Conservation (phyloP, 2,113 vertebrate species). For the Solea senegalensis region DNA sequence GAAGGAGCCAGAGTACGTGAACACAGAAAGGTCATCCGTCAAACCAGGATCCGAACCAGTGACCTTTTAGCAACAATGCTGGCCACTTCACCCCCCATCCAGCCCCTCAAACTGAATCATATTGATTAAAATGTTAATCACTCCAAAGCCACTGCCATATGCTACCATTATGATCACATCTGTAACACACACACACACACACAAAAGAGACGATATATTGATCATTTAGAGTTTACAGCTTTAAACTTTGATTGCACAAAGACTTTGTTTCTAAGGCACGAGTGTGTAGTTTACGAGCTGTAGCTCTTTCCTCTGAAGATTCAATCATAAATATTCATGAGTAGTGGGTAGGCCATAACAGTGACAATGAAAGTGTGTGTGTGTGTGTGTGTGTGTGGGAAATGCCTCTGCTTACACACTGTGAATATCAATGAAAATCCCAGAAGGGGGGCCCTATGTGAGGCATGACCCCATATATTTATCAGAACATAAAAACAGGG, state of each 20-base stretch:
- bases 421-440: constrained; percentile 55
- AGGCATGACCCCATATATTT: neutral
- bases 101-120: too few species aligned
- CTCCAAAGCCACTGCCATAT: too few species aligned
- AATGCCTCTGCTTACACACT: constrained; percentile 39
- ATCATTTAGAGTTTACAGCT: neutral
- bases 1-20: too few species aligned
- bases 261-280: constrained; percentile 11
- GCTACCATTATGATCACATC: too few species aligned
- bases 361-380: constrained; percentile 35
- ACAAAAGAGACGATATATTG: too few species aligned
- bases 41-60: too few species aligned
- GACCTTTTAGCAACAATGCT: too few species aligned
- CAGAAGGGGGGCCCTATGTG: constrained; percentile 12
- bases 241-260: constrained; percentile 5
- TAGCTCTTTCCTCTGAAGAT: constrained; percentile 29
- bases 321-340: constrained; percentile 59
- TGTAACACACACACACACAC: too few species aligned
- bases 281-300: constrained; percentile 1
- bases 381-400: constrained; percentile 9
- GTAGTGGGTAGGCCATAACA: constrained; percentile 28
- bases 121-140: too few species aligned
- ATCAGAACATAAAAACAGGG: neutral
- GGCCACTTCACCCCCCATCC: too few species aligned
- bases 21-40: too few species aligned